These are phyloP conservation scores for Sphaerophoria taeniata DNA, from an alignment of 2,888 invertebrate species.

Conservation along the genomic window DNA sequence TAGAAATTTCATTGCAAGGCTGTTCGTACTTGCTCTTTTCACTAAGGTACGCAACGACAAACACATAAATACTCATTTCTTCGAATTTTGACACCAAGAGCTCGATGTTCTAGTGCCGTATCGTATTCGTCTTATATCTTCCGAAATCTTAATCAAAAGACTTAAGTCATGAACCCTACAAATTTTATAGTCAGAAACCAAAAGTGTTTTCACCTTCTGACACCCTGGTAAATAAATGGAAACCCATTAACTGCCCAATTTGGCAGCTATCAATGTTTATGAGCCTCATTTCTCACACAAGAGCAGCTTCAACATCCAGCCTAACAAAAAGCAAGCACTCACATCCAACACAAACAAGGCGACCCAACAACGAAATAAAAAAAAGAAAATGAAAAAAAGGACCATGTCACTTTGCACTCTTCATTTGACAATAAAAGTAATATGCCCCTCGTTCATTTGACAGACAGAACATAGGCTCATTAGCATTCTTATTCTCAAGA, in stretches of 20 bases:
- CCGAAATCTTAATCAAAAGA: constrained; percentile 16
- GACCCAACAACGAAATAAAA: constrained; percentile 7
- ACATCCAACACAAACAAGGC: neutral
- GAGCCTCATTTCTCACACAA: constrained; percentile 51
- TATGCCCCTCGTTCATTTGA: constrained; percentile 59
- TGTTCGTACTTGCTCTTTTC: no score
- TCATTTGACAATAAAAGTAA: constrained; percentile 61
- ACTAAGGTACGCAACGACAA: no score
- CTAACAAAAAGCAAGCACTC: neutral
- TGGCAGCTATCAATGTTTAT: constrained; percentile 67
- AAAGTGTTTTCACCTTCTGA: neutral
- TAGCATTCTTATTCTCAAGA: constrained; percentile 40
- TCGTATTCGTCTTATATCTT: no score
- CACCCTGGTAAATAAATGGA: constrained; percentile 17
- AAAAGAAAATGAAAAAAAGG: constrained; percentile 6
- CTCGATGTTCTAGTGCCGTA: no score
- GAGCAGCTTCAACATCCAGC: neutral
- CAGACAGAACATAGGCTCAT: constrained; percentile 52
- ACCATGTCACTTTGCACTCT: constrained; percentile 61
- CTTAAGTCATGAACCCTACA: neutral
- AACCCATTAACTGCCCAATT: constrained; percentile 55
- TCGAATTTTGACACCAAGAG: no score
- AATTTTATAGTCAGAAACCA: neutral
- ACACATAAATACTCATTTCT: no score
- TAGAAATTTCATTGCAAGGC: neutral